Evolutionary conservation across 2,888 invertebrate species (phyloP), one percentile per base, ranked within the genome.

Genomic region (Harmothoe impar): DNA sequence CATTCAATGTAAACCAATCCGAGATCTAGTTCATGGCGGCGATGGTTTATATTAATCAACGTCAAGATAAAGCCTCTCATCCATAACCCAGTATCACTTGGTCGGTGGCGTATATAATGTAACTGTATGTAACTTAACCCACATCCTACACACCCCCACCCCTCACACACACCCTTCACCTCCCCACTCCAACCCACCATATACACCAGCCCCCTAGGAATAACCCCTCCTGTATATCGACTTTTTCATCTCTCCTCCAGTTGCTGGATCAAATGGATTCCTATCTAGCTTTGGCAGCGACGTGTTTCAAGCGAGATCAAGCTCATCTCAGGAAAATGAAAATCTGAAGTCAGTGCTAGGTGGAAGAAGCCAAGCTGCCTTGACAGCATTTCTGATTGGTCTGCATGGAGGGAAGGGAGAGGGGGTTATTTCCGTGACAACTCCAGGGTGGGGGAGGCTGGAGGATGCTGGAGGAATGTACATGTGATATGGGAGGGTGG

Each of bases 221-320:
- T 81, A 7, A 5, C 35, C 23, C 35, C 43, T 43, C 43, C 43
- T 43, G 43, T 43, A 43, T 81, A 81, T 81, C 81, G 81, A 81
- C 81, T 81, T 81, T 81, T n/a, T 81, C 81, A 81, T 81, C 81
- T 81, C 81, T 35, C 81, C 20, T 15, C n/a, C 77, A 15, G 81
- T 10, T 7, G 31, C 72, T 0, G 43, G 81, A 81, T 81, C 81
- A 81, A 81, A 81, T 81, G 81, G 81, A 81, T 35, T 43, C 23
- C 81, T 81, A 81, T 81, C 81, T 35, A n/a, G 35, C 31, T 31
- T 15, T 31, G 77, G 77, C 77, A 77, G 77, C 43, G 77, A 25
- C 33, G 35, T 81, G 81, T 81, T 81, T 81, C 35, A 81, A 81
- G 81, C 81, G 17, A 43, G 81, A 72, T 72, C 72, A 72, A 72